Evolutionary conservation across 1,140 invertebrate species (phyloP), one percentile per base, ranked within the genome.

Genomic region (Bombus sylvicola): DNA sequence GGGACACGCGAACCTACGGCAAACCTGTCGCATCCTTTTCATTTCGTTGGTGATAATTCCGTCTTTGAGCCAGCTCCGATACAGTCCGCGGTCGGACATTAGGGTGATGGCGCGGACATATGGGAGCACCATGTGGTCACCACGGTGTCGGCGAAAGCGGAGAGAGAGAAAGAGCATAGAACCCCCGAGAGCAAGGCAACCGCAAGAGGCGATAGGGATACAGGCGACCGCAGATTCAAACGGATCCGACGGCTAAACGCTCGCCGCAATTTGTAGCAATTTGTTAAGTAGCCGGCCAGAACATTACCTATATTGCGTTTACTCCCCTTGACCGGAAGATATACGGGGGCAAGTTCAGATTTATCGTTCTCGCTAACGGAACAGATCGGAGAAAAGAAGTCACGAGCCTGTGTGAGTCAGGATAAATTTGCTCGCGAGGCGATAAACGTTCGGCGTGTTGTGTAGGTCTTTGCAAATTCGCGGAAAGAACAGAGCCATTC

Each of bases 201-300:
- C 71, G 66, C 74, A 81, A 53, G 75, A 75, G 77, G 22, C 64
- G 62, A 71, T 53, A 41, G 84, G 84, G 82, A 81, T 59, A 80
- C 39, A 85, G 81, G 78, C 86, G 75, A 64, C 66, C 89, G 74
- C 80, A 81, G 88, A 86, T 87, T 85, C 81, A 73, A 88, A 68
- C 81, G 86, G 78, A 72, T 84, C 77, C 86, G 86, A 90, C 87
- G 88, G 89, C 94, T 95, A 95, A 95, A 94, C 93, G 94, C 88
- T 93, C 88, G 86, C 92, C 94, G 92, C 94, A 95, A 95, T 95
- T 95, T 95, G 95, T 95, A 95, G 94, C 94, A 95, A 95, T 95
- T 95, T 95, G 95, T 95, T 95, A 95, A 95, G 94, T 95, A 95
- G 94, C 94, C 91, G 90, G 92, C 92, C 92, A 92, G 93, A 95